These are phyloP conservation scores for Heliconius nattereri DNA, from an alignment of 1,140 invertebrate genomes.

Conservation along the genomic window DNA sequence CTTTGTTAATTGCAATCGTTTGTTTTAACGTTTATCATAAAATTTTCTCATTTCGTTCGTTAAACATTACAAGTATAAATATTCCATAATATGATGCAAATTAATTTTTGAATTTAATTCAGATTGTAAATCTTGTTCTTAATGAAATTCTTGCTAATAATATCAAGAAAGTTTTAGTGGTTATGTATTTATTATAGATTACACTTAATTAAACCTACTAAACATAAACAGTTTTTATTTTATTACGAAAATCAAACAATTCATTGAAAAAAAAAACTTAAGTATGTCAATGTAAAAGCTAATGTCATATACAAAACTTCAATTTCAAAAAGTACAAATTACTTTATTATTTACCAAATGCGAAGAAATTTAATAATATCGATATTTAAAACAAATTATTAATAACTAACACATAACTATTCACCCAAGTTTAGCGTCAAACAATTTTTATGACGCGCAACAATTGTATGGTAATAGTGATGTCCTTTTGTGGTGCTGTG, in stretches of 20 bases:
- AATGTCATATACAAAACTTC: too few relatives aligned
- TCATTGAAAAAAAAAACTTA: too few relatives aligned
- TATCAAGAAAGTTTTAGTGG: not conserved
- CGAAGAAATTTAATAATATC: not conserved
- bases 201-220: too few relatives aligned
- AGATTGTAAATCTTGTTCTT: not conserved
- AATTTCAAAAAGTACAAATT: too few relatives aligned
- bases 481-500: constrained; percentile 68
- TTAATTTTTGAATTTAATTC: not conserved
- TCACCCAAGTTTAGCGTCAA: constrained; percentile 39
- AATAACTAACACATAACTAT: constrained; percentile 42
- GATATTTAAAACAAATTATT: constrained; percentile 1
- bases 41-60: constrained; percentile 3
- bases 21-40: constrained; percentile 16
- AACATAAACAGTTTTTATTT: too few relatives aligned
- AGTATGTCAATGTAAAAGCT: too few relatives aligned
- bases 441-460: constrained; percentile 58
- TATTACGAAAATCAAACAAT: not conserved
- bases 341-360: not conserved
- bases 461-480: constrained; percentile 75
- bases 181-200: not conserved
- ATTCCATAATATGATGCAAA: not conserved
- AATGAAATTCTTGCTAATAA: not conserved
- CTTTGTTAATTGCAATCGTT: constrained; percentile 18
- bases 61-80: not conserved